Evolutionary conservation across 2,113 vertebrate genomes (phyloP).

Genomic region (Seriola rivoliana): DNA sequence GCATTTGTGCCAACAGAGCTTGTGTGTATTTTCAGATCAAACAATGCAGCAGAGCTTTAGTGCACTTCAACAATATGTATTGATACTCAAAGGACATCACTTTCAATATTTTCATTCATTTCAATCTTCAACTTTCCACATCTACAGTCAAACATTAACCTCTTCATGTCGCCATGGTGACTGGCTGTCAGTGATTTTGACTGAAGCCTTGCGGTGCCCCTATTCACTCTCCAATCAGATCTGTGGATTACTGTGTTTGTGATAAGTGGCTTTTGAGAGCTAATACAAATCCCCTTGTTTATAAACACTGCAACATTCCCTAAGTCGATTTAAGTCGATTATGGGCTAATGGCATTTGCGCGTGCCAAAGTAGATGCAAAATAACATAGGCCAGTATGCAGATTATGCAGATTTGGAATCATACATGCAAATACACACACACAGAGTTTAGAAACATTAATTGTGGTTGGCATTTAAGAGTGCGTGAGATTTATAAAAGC

Average conservation of each 20-base stretch:
- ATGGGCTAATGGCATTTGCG: conserved; percentile 71
- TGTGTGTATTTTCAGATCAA: conserved; percentile 28
- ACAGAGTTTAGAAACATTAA: conserved; percentile 40
- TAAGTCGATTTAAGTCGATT: conserved; percentile 77
- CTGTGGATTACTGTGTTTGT: conserved; percentile 70
- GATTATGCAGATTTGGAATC: conserved; percentile 44
- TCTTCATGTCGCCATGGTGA: neutral
- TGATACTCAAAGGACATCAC: neutral
- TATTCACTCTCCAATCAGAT: conserved; percentile 66
- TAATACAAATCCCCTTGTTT: conserved; percentile 79
- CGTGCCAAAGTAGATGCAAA: conserved; percentile 24
- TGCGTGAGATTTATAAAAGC: conserved; percentile 39
- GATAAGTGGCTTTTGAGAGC: conserved; percentile 77
- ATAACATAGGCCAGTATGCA: conserved; percentile 12
- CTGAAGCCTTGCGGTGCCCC: conserved; percentile 16
- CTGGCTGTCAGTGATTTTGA: conserved; percentile 24
- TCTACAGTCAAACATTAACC: neutral
- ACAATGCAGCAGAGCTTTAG: conserved; percentile 5
- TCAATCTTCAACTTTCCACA: neutral
- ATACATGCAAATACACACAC: conserved; percentile 15
- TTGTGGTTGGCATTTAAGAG: conserved; percentile 36
- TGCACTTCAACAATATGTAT: neutral
- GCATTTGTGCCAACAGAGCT: conserved; percentile 13
- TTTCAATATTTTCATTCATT: neutral
- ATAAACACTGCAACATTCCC: conserved; percentile 72